A percentile compares a stretch with the other conserved stretches of the same genome.
Evolutionary conservation across 2,113 vertebrate genomes (phyloP).

Genomic region (Puffinus mauretanicus): DNA sequence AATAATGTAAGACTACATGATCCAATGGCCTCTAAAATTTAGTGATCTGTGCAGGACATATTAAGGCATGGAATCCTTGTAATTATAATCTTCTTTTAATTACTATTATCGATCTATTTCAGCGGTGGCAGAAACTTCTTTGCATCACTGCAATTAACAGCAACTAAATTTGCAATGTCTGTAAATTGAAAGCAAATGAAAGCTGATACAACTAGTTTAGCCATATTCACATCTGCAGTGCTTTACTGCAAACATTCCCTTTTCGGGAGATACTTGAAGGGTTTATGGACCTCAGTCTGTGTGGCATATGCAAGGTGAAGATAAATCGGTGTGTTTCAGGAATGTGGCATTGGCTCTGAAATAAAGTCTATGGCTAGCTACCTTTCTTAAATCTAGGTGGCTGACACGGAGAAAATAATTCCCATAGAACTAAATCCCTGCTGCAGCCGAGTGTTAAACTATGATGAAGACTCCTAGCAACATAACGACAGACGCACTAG

Average conservation of each 20-base stretch:
- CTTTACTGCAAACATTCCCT: not conserved
- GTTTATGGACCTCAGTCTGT: not conserved
- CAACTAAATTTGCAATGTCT: not conserved
- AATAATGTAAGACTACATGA: not conserved
- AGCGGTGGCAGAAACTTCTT: not conserved
- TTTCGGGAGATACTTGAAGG: not conserved
- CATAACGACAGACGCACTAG: rapidly evolving
- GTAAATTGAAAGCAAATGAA: not conserved
- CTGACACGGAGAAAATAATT: not conserved
- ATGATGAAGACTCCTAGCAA: not conserved
- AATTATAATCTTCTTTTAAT: not conserved
- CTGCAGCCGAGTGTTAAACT: not conserved
- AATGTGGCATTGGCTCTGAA: not conserved
- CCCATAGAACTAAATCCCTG: not conserved
- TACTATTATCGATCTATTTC: not conserved
- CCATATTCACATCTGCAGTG: not conserved
- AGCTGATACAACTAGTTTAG: not conserved
- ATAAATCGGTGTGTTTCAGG: not conserved
- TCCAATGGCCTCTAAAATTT: constrained; percentile 11
- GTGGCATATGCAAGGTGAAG: not conserved
- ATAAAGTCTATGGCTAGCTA: not conserved
- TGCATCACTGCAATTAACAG: not conserved
- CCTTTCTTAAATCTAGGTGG: not conserved
- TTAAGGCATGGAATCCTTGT: not conserved
- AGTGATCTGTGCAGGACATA: not conserved